Base-by-base conservation (phyloP, 1,140 invertebrate species). In the Drosophila insularis region DNA sequence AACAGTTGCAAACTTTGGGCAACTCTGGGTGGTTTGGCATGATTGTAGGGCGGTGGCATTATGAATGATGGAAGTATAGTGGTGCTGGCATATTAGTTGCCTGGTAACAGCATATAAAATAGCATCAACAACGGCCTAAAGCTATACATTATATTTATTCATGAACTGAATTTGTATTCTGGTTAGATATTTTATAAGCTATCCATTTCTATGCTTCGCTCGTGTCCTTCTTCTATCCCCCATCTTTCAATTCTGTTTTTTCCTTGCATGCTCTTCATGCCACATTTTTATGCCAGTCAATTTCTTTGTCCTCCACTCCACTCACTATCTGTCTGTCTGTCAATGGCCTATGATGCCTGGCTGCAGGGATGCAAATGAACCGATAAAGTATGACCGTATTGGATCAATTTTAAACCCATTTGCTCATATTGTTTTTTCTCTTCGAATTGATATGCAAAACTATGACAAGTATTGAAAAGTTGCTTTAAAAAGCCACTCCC, bases 81-180 rank as follows among this genome's bases (percentile, higher is more conserved):
- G 46, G n/a, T 14, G 59, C 37, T 39, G 37, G 53, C 35, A 35
- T 40, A 1, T 19, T 50, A 2, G 8, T 35, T 35, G 35, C 69
- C 71, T 46, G 63, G 58, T 39, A 50, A 62, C 46, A 54, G 63
- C 63, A 66, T 55, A 76, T 61, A 81, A 75, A 81, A 78, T 61
- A 66, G 65, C 59, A 39, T 40, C 39, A 61, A 61, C 56, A 68
- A 53, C 67, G 77, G 74, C 74, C 72, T 73, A 68, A 78, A 73
- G 76, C 84, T 67, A 67, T 70, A 78, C 77, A 84, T 89, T 74
- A 80, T 89, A 89, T 89, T 84, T 89, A 89, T 89, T 89, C 84
- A 89, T 89, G 84, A 89, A 84, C 89, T 84, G 85, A 89, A 89
- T 89, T 89, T 89, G 77, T 89, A 89, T 89, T 89, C 84, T 77